These are phyloP conservation scores for Zygaena filipendulae DNA, from an alignment of 2,888 invertebrate species.

Conservation along the genomic window DNA sequence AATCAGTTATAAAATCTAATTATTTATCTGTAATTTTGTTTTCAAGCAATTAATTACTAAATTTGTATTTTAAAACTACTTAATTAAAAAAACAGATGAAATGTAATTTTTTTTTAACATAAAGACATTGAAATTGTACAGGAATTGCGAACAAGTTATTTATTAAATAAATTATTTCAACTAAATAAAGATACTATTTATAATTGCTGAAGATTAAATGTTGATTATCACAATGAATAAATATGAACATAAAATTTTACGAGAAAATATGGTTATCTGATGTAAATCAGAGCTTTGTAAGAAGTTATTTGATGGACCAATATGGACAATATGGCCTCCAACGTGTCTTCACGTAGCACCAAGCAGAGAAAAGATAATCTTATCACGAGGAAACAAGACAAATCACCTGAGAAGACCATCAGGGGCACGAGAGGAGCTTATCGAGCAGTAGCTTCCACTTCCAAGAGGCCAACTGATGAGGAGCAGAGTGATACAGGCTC, in stretches of 20 bases:
- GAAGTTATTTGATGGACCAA: conserved; percentile 33
- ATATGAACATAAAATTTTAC: conserved; percentile 8
- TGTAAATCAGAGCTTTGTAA: conserved; percentile 14
- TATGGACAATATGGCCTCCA: conserved; percentile 64
- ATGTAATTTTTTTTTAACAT: too few species aligned
- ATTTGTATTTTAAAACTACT: conserved; percentile 11
- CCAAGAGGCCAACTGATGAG: conserved; percentile 46
- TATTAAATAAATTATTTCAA: conserved; percentile 16
- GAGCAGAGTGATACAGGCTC: conserved; percentile 48
- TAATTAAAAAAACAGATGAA: conserved; percentile 13
- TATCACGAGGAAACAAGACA: conserved; percentile 61
- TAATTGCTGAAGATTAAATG: conserved; percentile 16
- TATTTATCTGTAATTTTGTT: conserved; percentile 31
- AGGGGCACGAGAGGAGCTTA: conserved; percentile 57
- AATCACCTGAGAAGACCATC: conserved; percentile 62
- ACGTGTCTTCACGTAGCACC: conserved; percentile 44
- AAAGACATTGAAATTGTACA: conserved; percentile 16
- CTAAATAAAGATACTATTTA: conserved; percentile 5
- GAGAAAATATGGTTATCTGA: conserved; percentile 11
- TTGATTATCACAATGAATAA: conserved; percentile 19
- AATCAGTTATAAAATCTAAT: conserved; percentile 34
- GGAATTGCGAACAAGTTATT: conserved; percentile 17
- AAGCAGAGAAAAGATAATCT: conserved; percentile 62
- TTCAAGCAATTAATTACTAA: conserved; percentile 25
- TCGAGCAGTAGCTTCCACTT: conserved; percentile 49